These are phyloP conservation scores for Unio delphinus DNA, from an alignment of 2,888 invertebrate species.

Conservation along the genomic window DNA sequence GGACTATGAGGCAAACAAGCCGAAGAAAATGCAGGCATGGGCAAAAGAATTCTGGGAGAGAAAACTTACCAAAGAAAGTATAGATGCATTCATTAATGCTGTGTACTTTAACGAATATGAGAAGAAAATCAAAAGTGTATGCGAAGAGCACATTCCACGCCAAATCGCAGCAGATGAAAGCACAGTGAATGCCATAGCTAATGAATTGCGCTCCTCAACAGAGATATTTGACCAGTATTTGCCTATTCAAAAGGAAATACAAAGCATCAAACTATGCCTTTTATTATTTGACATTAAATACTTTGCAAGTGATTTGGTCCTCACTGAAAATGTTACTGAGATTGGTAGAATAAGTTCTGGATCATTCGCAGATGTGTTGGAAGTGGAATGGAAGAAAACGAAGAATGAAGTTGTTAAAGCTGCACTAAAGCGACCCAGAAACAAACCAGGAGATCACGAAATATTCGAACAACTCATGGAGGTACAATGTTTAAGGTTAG, in stretches of 20 bases:
- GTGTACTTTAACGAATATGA: conserved; percentile 23
- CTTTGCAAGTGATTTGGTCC: conserved; percentile 22
- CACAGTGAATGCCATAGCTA: conserved; percentile 25
- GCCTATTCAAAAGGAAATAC: conserved; percentile 28
- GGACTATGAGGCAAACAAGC: conserved; percentile 29
- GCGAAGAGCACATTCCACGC: conserved; percentile 35
- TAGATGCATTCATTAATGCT: conserved; percentile 17
- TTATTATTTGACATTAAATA: conserved; percentile 25
- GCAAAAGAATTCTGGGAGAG: conserved; percentile 16
- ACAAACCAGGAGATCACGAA: conserved; percentile 13
- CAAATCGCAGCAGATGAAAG: conserved; percentile 35
- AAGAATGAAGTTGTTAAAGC: conserved; percentile 9
- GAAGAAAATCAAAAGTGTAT: conserved; percentile 27
- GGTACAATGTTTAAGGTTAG: conserved; percentile 35
- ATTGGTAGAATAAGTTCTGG: conserved; percentile 23
- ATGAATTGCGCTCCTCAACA: conserved; percentile 35
- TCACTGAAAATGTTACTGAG: conserved; percentile 6
- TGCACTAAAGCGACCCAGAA: conserved; percentile 35
- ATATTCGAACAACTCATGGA: conserved; percentile 39
- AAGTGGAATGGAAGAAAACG: conserved; percentile 8
- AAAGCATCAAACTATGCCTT: conserved; percentile 24
- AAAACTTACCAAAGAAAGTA: conserved; percentile 19
- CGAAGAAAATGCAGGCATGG: conserved; percentile 32
- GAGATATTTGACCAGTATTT: conserved; percentile 31
- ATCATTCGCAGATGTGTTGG: conserved; percentile 32